Evolutionary conservation across 2,113 vertebrate species (phyloP), one percentile per base, ranked within the genome.

Genomic region (Myotis davidii): DNA sequence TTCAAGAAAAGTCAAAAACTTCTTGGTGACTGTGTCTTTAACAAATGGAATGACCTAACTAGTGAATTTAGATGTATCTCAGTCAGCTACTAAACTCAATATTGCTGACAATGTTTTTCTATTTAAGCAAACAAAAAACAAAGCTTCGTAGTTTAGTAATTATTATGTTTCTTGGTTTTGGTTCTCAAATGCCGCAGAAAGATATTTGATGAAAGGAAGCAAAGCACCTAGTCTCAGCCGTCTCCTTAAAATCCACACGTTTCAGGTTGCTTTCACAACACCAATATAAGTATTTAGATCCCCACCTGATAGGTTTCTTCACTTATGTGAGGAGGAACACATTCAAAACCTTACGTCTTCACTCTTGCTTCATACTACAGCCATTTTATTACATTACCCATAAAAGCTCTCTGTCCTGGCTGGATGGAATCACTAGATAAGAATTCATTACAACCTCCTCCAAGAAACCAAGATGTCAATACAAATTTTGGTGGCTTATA

Each of bases 41-140:
- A 98, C 97, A 98, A 98, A 97, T 94, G 97, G 97, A 97, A 97
- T 67, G 61, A 97, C 91, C 96, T 97, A 95, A 94, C 89, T 91
- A 97, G 82, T 94, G 45, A 94, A 95, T 72, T 98, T 84, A 97
- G 92, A 97, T 64, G 93, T 85, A 86, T 90, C 94, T 98, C 96
- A 97, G 96, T 97, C 96, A 97, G 97, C 96, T 96, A 87, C 89
- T 96, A 97, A 93, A 97, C 91, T 97, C 94, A 95, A 6, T 95
- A 95, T 9, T 97, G 92, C 82, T 92, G 97, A 97, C 96, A 96
- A 96, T 17, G 59, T 70, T 96, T 96, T 96, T 92, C 85, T 97
- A 85, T 64, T 93, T 91, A 92, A 95, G 89, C 88, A 96, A 96
- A 95, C 50, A 94, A 76, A 95, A 93, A 91, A 11, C 73, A 97